These are phyloP conservation scores for Troides oblongomaculatus DNA, from an alignment of 2,888 invertebrate genomes.

Conservation along the genomic window DNA sequence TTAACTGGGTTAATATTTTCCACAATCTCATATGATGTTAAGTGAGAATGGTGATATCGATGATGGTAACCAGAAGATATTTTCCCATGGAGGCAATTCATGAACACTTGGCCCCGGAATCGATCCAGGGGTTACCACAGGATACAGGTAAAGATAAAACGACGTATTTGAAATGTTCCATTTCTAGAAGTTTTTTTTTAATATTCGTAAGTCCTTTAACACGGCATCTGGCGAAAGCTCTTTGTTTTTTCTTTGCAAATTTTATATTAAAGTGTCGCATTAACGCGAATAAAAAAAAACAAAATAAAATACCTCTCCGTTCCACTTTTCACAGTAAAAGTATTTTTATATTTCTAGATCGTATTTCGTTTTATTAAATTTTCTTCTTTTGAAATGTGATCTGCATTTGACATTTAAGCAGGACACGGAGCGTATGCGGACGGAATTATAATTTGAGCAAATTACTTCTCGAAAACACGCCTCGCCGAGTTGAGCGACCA, in stretches of 20 bases:
- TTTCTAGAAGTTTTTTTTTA: not conserved
- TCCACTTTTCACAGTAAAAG: conserved; percentile 20
- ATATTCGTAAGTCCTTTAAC: not conserved
- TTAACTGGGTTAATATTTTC: no score
- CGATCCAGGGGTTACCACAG: no score
- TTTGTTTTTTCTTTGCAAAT: conserved; percentile 37
- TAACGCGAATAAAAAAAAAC: conserved; percentile 4
- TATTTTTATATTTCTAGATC: conserved; percentile 26
- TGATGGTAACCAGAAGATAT: no score
- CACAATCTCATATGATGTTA: no score
- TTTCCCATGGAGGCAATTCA: no score
- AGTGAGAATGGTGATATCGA: no score
- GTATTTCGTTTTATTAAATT: conserved; percentile 30
- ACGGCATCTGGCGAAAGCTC: not conserved
- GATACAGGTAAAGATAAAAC: not conserved
- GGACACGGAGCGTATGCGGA: conserved; percentile 27
- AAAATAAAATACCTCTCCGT: conserved; percentile 7
- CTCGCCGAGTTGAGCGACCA: not conserved
- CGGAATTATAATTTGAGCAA: conserved; percentile 27
- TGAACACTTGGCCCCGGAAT: no score
- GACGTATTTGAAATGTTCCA: not conserved
- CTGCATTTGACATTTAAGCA: conserved; percentile 31
- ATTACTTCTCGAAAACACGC: conserved; percentile 19
- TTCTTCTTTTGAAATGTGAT: conserved; percentile 29
- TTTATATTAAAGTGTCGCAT: conserved; percentile 6